These are phyloP conservation scores for Amphiduros pacificus DNA, from an alignment of 2,888 invertebrate genomes.

Conservation along the genomic window DNA sequence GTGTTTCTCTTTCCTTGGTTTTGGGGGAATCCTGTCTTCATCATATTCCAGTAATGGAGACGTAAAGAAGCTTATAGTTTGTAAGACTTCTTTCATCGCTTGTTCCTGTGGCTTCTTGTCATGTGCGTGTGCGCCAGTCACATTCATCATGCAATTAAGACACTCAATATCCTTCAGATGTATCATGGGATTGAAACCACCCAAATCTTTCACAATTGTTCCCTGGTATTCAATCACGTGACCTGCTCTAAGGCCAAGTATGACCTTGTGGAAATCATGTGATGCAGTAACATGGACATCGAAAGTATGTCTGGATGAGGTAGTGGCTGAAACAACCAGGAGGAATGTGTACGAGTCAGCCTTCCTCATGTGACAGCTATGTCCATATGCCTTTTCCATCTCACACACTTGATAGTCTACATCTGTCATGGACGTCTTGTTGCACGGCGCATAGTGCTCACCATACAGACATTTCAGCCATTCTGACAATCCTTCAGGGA, in stretches of 20 bases:
- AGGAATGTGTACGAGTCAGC: conserved; percentile 7
- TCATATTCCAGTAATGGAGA: conserved; percentile 13
- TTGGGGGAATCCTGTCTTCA: too few species aligned
- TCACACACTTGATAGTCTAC: conserved; percentile 7
- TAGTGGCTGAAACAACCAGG: background rate
- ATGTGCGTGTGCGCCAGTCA: background rate
- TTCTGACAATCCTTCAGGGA: conserved; percentile 9
- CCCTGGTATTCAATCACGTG: conserved; percentile 4
- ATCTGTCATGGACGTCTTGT: background rate
- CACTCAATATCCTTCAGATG: conserved; percentile 13
- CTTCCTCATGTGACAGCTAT: conserved; percentile 12
- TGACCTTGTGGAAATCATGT: conserved; percentile 5
- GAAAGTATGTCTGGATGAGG: too few species aligned
- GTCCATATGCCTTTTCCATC: background rate
- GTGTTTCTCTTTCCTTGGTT: too few species aligned
- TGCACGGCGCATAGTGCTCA: background rate
- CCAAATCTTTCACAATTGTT: background rate
- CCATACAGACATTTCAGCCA: conserved; percentile 18
- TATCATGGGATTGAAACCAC: background rate
- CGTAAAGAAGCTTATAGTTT: conserved; percentile 16
- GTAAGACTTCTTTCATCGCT: background rate
- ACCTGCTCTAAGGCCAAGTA: conserved; percentile 1
- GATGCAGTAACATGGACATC: background rate
- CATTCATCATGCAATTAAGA: background rate
- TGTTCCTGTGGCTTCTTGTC: background rate